Base-by-base conservation (phyloP, 2,113 vertebrate genomes). In the Trichechus manatus region DNA sequence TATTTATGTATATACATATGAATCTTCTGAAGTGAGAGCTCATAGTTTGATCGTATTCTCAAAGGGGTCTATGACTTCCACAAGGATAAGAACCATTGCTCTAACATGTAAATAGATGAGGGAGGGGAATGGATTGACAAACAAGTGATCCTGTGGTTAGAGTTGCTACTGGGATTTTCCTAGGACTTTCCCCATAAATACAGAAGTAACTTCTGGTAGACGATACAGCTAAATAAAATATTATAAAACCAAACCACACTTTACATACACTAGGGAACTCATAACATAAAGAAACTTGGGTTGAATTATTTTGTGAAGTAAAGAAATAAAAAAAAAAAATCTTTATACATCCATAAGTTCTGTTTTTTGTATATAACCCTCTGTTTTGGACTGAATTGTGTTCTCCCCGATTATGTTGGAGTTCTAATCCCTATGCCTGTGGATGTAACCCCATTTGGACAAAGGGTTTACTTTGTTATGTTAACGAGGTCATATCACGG, bases 11-110 rank as follows among this genome's bases (percentile, higher is more conserved):
- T 56, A 7, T 70, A 15, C 44, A 47, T 81, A 39, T 78, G n/a
- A 23, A 77, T 81, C 39, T 93, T 78, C 39, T 82, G 83, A 91
- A 66, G 22, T 39, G 61, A 89, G 27, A 94, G 31, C 42, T 96
- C 17, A 44, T 47, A 50, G 23, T 59, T 64, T 84, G 44, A 20
- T 86, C 17, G 10, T 50, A 66, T 27, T 85, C 44, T 64, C 20
- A 64, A 31, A 89, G 42, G 42, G 27, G 4, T 5, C 31, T 91
- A 1, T 88, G 72, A 74, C 88, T 53, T 79, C 36, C 33, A 29
- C 6, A 59, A 63, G 42, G 47, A 63, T 70, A 87, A 64, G 87
- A 78, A 68, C 20, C 4, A n/a, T 64, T 33, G 74, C 11, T 89
- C 42, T 91, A 31, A 27, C 68, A 27, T 53, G 8, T 56, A 80